Conservation (phyloP, 2,888 invertebrate genomes). For the Macaria liturata region DNA sequence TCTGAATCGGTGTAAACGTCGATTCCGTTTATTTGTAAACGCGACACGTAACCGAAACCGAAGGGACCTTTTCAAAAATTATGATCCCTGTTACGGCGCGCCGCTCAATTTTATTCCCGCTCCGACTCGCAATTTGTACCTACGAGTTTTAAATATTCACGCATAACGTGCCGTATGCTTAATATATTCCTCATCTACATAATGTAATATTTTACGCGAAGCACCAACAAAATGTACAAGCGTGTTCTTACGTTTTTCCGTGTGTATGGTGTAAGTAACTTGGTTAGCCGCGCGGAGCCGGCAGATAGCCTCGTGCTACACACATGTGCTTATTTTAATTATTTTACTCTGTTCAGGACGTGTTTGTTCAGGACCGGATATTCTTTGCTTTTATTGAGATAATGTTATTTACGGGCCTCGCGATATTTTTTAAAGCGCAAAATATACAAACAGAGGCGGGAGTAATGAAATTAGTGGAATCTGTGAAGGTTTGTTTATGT, state of each 20-base stretch:
- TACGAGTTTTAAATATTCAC: slow-evolving; percentile 68
- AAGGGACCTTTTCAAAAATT: slow-evolving; percentile 64
- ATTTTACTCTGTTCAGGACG: slow-evolving; percentile 29
- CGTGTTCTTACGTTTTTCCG: slow-evolving; percentile 43
- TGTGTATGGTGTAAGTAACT: slow-evolving; percentile 25
- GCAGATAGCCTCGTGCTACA: slow-evolving; percentile 8
- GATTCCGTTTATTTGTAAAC: slow-evolving; percentile 30
- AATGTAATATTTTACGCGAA: slow-evolving; percentile 64
- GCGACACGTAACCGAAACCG: slow-evolving; percentile 55
- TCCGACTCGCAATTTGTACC: slow-evolving; percentile 56
- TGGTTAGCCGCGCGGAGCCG: slow-evolving; percentile 17
- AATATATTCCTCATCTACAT: slow-evolving; percentile 71
- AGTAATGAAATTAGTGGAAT: slow-evolving; percentile 20
- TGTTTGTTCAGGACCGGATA: slow-evolving; percentile 36
- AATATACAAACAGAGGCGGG: slow-evolving; percentile 17
- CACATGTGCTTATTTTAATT: slow-evolving; percentile 36
- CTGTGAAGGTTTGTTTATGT: slow-evolving; percentile 12
- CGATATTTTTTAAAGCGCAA: slow-evolving; percentile 15
- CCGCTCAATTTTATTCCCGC: slow-evolving; percentile 47
- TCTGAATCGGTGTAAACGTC: slow-evolving; percentile 23
- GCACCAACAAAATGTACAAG: slow-evolving; percentile 48
- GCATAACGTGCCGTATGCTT: slow-evolving; percentile 60
- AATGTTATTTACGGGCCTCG: slow-evolving; percentile 22
- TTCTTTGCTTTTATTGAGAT: slow-evolving; percentile 34
- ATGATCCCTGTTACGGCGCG: slow-evolving; percentile 41